A percentile compares a stretch with the other conserved stretches of the same genome.
Evolutionary conservation across 2,888 invertebrate genomes (phyloP).

Genomic region (Phalera bucephala): DNA sequence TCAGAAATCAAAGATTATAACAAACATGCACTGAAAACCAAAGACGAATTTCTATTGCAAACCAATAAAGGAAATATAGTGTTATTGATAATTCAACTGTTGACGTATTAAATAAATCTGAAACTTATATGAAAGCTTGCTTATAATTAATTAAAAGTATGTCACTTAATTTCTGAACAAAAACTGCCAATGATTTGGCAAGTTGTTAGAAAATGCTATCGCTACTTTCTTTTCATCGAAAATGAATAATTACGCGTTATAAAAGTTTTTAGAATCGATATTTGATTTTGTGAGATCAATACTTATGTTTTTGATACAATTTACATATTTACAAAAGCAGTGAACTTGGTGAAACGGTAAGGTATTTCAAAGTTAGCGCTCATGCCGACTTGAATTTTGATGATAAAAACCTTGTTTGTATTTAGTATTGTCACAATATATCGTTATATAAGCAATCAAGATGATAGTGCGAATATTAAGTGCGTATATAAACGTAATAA

Average conservation of each 20-base stretch:
- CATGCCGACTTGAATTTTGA: slow-evolving; percentile 3
- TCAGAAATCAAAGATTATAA: not conserved
- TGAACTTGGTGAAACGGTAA: slow-evolving; percentile 31
- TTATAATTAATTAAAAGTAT: too few species aligned
- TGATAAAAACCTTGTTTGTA: slow-evolving; percentile 45
- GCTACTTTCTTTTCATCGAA: slow-evolving; percentile 28
- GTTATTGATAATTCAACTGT: too few species aligned
- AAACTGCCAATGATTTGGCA: slow-evolving; percentile 58
- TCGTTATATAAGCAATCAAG: slow-evolving; percentile 62
- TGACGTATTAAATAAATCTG: too few species aligned
- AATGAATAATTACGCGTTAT: slow-evolving; percentile 22
- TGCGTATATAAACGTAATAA: slow-evolving; percentile 42
- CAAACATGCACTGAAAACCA: too few species aligned
- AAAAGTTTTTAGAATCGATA: not conserved
- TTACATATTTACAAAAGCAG: slow-evolving; percentile 5
- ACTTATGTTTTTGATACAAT: slow-evolving; percentile 11
- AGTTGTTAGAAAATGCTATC: slow-evolving; percentile 34
- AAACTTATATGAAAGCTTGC: too few species aligned
- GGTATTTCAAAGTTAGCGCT: slow-evolving; percentile 48
- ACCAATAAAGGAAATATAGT: too few species aligned
- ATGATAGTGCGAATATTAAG: slow-evolving; percentile 49
- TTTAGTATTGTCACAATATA: slow-evolving; percentile 46
- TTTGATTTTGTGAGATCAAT: not conserved
- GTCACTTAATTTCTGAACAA: slow-evolving; percentile 32
- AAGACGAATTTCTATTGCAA: too few species aligned